These are phyloP conservation scores for Sebastolobus altivelis DNA, from an alignment of 2,797 vertebrate species.

Conservation along the genomic window DNA sequence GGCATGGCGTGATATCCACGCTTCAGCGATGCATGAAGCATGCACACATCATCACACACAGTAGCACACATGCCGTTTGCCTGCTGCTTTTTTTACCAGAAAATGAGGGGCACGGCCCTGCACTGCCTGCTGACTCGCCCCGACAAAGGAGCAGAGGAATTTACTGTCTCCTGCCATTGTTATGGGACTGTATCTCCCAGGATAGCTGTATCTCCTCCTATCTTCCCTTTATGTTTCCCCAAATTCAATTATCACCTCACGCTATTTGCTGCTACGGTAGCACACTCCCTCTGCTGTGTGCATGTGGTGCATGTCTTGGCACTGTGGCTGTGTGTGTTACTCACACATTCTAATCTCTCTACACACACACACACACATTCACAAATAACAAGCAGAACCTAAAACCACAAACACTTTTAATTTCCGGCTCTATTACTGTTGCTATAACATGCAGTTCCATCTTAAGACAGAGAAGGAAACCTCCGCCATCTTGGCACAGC, in stretches of 20 bases:
- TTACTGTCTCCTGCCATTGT: conserved; percentile 60
- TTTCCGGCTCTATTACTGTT: conserved; percentile 24
- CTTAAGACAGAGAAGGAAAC: conserved; percentile 41
- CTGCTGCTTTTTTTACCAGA: conserved; percentile 70
- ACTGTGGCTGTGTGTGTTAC: not conserved
- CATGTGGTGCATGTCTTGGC: conserved; percentile 15
- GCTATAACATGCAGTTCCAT: conserved; percentile 40
- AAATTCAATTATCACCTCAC: conserved; percentile 74
- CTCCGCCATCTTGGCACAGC: conserved; percentile 72
- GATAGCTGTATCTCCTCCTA: conserved; percentile 41
- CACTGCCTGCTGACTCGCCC: conserved; percentile 52
- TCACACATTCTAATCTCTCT: conserved; percentile 13
- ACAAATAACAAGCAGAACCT: conserved; percentile 24
- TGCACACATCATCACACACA: conserved; percentile 72
- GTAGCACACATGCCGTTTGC: conserved; percentile 65
- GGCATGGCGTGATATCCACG: conserved; percentile 67
- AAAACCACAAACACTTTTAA: conserved; percentile 2
- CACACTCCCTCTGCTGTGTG: conserved; percentile 32
- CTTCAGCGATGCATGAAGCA: conserved; percentile 76
- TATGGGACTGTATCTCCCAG: conserved; percentile 56
- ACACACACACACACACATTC: conserved; percentile 26
- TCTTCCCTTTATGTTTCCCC: conserved; percentile 53
- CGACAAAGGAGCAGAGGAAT: conserved; percentile 65
- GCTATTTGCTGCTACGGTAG: conserved; percentile 34
- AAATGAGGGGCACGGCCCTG: conserved; percentile 62